Evolutionary conservation across 2,797 vertebrate genomes (phyloP), one percentile per base, ranked within the genome.

Genomic region (Coccyzus lansbergi): DNA sequence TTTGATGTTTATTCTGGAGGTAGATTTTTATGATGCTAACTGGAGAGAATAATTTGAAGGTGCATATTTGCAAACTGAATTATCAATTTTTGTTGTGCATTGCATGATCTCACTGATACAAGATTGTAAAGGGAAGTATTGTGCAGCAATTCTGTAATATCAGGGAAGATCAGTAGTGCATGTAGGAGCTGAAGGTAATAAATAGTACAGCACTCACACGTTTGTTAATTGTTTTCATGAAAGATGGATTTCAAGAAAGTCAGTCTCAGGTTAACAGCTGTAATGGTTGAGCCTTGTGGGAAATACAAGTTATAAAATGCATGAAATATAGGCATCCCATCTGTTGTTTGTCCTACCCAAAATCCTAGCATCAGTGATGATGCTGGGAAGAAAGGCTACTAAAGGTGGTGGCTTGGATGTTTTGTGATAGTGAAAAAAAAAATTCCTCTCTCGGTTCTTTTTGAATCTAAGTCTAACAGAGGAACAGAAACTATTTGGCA

Each of bases 41-140:
- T 42, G 15, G 7, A 75, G 31, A 59, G 8, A 70, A 33, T 42
- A 83, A 53, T 59, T 10, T 15, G 8, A 46, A 74, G 29, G 12
- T 25, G 16, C 0, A 0, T 48, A 70, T 44, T 56, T 71, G 25
- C 13, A 20, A 60, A 40, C 20, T 9, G 31, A 49, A 28, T 2
- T 58, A 16, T 65, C 6, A 29, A 34, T 15, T 69, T 58, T 33
- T 78, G 20, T 29, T 18, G 24, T 15, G 2, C 38, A 52, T 59
- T 84, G 49, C 40, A 33, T 70, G 18, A 33, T 24, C 8, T 52
- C 17, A 20, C 15, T 65, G 19, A 55, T 40, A 65, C 6, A 3
- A 10, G 1, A 4, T 81, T 70, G 19, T 36, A 15, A 67, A 55
- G 15, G 44, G 38, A 77, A 48, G 16, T 44, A 38, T n/a, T 70